Evolutionary conservation across 2,888 invertebrate species (phyloP).

Genomic region (Tortricodes alternella): DNA sequence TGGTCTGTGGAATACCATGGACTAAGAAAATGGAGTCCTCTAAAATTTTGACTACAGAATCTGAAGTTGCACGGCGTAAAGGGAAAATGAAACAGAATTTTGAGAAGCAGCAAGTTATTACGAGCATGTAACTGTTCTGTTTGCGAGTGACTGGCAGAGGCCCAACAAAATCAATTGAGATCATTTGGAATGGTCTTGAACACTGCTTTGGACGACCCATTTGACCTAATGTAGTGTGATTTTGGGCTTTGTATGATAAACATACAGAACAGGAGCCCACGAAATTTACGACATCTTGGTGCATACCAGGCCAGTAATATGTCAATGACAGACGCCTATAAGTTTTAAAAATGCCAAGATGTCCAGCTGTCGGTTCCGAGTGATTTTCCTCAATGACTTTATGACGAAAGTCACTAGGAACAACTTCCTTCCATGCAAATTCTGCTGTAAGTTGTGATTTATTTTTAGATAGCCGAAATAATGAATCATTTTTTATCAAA

Average conservation of each 20-base stretch:
- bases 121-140: constrained; percentile 32
- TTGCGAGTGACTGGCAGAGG: constrained; percentile 33
- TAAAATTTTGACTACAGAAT: neutral
- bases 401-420: constrained; percentile 27
- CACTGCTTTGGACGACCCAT: constrained; percentile 38
- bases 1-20: constrained; percentile 19
- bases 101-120: constrained; percentile 36
- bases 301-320: constrained; percentile 37
- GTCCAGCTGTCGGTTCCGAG: constrained; percentile 31
- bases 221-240: constrained; percentile 31
- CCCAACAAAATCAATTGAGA: constrained; percentile 38
- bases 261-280: constrained; percentile 28
- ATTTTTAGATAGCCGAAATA: constrained; percentile 28
- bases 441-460: constrained; percentile 15
- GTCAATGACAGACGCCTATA: constrained; percentile 27
- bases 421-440: constrained; percentile 35
- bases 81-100: constrained; percentile 37
- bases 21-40: constrained; percentile 13
- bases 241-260: constrained; percentile 27
- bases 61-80: constrained; percentile 31
- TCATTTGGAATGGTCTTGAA: constrained; percentile 36
- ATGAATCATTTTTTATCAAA: constrained; percentile 3
- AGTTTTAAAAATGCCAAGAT: constrained; percentile 35
- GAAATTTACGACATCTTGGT: constrained; percentile 31
- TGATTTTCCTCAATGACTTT: constrained; percentile 26